Conservation (phyloP, 2,797 vertebrate species). For the Pseudochirops corinnae region DNA sequence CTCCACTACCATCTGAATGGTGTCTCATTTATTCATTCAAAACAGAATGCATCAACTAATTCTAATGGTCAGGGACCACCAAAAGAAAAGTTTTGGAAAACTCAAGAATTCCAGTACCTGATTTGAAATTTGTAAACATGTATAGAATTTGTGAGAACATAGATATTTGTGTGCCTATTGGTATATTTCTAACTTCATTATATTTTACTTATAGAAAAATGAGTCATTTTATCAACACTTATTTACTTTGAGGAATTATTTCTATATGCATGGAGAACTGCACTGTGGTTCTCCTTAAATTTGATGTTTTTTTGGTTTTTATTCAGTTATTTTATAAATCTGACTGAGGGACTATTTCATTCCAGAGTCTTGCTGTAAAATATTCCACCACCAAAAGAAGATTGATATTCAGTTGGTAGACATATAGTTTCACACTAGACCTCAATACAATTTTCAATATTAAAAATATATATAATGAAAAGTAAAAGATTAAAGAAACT, state of each 20-base stretch:
- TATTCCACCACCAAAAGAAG: not conserved
- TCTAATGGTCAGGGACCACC: conserved; percentile 46
- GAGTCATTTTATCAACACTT: not conserved
- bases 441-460: not conserved
- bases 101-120: not conserved
- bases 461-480: not conserved
- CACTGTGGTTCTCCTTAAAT: not conserved
- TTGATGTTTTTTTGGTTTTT: conserved; percentile 19
- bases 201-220: conserved; percentile 10
- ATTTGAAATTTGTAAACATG: conserved; percentile 23
- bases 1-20: conserved; percentile 17
- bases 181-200: conserved; percentile 24
- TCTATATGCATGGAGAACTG: not conserved
- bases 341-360: not conserved
- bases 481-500: conserved; percentile 4
- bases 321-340: not conserved
- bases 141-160: conserved; percentile 1
- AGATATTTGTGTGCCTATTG: too few species aligned
- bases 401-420: not conserved
- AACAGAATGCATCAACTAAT: conserved; percentile 58
- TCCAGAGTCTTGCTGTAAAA: not conserved
- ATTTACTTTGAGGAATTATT: not conserved
- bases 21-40: conserved; percentile 37
- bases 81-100: conserved; percentile 25
- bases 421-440: not conserved